A percentile compares a stretch with the other conserved stretches of the same genome.
These are phyloP conservation scores for Tribolium castaneum DNA, from an alignment of 1,140 invertebrate species.

Conservation along the genomic window DNA sequence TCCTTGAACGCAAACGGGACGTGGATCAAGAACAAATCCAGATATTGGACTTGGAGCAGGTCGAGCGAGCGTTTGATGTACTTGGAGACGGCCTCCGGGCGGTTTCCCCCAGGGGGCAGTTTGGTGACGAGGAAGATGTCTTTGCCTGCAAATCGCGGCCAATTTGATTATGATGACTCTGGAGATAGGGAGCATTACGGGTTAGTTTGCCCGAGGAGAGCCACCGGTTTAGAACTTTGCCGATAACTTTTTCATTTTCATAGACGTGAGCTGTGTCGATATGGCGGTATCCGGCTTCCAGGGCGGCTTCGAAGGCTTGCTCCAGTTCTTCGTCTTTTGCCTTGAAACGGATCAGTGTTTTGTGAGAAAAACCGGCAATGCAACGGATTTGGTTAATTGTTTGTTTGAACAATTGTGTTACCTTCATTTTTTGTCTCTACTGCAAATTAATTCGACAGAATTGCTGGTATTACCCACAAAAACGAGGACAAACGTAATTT, in stretches of 20 bases:
- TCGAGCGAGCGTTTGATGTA: constrained; percentile 79
- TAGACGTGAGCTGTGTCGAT: constrained; percentile 87
- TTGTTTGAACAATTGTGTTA: too few species aligned
- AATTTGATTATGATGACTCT: neutral
- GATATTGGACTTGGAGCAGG: constrained; percentile 80
- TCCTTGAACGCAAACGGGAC: constrained; percentile 78
- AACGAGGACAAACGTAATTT: too few species aligned
- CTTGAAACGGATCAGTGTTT: too few species aligned
- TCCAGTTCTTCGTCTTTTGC: constrained; percentile 78
- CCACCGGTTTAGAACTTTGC: constrained; percentile 79
- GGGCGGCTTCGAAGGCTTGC: constrained; percentile 72
- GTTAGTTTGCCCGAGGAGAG: constrained; percentile 76
- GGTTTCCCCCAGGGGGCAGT: constrained; percentile 68
- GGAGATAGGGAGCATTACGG: constrained; percentile 51
- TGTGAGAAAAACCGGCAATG: too few species aligned
- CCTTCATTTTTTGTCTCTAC: too few species aligned
- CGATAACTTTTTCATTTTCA: constrained; percentile 84
- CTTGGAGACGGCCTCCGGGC: constrained; percentile 77
- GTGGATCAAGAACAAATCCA: constrained; percentile 89
- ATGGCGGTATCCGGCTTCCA: constrained; percentile 78
- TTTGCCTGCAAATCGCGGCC: constrained; percentile 65
- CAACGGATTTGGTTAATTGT: too few species aligned
- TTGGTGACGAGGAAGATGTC: constrained; percentile 88
- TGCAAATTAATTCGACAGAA: too few species aligned
- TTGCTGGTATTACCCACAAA: too few species aligned